Evolutionary conservation across 2,888 invertebrate genomes (phyloP).

Genomic region (Ganaspis brasiliensis): DNA sequence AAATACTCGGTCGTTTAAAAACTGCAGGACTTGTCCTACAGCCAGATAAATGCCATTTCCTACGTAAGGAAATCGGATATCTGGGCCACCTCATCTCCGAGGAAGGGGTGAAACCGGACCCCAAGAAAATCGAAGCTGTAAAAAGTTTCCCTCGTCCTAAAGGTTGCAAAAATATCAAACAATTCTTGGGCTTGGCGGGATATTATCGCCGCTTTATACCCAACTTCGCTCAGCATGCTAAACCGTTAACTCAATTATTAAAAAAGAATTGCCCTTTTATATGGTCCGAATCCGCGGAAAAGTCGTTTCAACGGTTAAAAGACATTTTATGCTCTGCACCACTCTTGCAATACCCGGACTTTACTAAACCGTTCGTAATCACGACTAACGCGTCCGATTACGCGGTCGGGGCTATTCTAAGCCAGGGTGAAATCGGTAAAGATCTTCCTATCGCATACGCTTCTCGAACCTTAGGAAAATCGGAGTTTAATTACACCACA

Average conservation of each 20-base stretch:
- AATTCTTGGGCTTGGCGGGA: background rate
- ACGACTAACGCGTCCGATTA: slow-evolving; percentile 35
- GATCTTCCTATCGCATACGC: slow-evolving; percentile 38
- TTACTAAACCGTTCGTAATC: slow-evolving; percentile 31
- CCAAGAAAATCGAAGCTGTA: background rate
- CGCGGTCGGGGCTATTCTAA: slow-evolving; percentile 31
- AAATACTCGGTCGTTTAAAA: slow-evolving; percentile 34
- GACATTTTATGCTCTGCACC: slow-evolving; percentile 8
- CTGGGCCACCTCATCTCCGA: slow-evolving; percentile 32
- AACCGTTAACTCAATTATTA: slow-evolving; percentile 37
- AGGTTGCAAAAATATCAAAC: background rate
- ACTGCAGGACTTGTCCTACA: slow-evolving; percentile 19
- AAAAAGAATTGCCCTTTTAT: slow-evolving; percentile 32
- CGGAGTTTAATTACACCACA: slow-evolving; percentile 30
- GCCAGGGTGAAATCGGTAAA: slow-evolving; percentile 31
- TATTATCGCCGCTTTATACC: slow-evolving; percentile 46
- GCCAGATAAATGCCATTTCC: slow-evolving; percentile 40
- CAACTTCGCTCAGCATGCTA: slow-evolving; percentile 31
- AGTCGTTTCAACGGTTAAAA: slow-evolving; percentile 29
- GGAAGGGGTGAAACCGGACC: background rate
- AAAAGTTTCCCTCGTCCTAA: slow-evolving; percentile 17
- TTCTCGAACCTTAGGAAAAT: slow-evolving; percentile 17
- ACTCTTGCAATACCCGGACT: slow-evolving; percentile 36
- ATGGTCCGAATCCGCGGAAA: slow-evolving; percentile 11
- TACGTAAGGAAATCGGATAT: slow-evolving; percentile 39